These are phyloP conservation scores for Nudaria mundana DNA, from an alignment of 2,888 invertebrate genomes.

Conservation along the genomic window DNA sequence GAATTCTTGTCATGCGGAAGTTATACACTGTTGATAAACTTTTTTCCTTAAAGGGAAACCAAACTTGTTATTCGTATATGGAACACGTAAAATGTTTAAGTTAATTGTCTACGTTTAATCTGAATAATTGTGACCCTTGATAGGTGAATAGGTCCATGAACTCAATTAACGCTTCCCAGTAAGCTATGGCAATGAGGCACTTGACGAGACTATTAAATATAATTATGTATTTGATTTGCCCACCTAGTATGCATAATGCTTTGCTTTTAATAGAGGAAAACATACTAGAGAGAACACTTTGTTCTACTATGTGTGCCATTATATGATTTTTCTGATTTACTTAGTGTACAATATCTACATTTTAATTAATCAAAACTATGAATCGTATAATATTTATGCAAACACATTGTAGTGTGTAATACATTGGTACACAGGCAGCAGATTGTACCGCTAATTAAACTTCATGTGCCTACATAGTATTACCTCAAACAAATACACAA, in stretches of 20 bases:
- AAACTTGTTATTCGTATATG: slow-evolving; percentile 12
- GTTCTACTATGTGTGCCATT: slow-evolving; percentile 12
- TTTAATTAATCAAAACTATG: slow-evolving; percentile 10
- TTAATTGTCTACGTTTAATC: slow-evolving; percentile 40
- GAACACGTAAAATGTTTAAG: slow-evolving; percentile 7
- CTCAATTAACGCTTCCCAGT: slow-evolving; percentile 29
- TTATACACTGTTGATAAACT: slow-evolving; percentile 21
- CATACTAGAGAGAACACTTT: neutral
- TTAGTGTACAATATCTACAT: slow-evolving; percentile 1
- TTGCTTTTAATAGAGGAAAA: neutral
- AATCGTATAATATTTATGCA: slow-evolving; percentile 2
- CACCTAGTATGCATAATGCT: neutral
- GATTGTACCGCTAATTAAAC: slow-evolving; percentile 7
- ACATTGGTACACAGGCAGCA: slow-evolving; percentile 5
- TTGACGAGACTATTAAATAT: slow-evolving; percentile 4
- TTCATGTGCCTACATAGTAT: slow-evolving; percentile 1
- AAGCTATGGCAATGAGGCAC: neutral
- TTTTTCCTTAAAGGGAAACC: slow-evolving; percentile 10
- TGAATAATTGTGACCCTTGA: slow-evolving; percentile 35
- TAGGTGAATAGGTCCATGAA: slow-evolving; percentile 25
- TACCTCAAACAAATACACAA: slow-evolving; percentile 4
- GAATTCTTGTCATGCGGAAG: slow-evolving; percentile 14
- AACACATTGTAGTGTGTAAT: neutral
- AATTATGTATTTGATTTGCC: slow-evolving; percentile 9
- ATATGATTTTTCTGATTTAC: slow-evolving; percentile 9